Evolutionary conservation across 2,888 invertebrate genomes (phyloP).

Genomic region (Apodemia duryi): DNA sequence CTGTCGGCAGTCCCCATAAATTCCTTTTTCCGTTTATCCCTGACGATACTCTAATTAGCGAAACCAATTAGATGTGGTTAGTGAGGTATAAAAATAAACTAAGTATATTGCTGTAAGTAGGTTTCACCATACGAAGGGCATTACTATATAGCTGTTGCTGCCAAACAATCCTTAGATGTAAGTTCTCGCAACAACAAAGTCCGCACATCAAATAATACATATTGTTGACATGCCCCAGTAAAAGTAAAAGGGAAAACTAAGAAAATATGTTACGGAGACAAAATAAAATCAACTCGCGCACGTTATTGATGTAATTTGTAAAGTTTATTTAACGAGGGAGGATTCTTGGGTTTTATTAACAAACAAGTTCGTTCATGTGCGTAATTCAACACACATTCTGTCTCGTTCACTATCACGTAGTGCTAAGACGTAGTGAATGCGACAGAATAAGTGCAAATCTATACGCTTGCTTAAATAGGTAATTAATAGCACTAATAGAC

Average conservation of each 20-base stretch:
- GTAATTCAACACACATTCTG: background rate
- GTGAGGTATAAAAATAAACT: too few relatives aligned
- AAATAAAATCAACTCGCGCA: constrained; percentile 2
- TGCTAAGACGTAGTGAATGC: too few relatives aligned
- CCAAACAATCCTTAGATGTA: background rate
- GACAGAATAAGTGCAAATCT: too few relatives aligned
- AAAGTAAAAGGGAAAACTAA: constrained; percentile 4
- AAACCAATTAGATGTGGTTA: too few relatives aligned
- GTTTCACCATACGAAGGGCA: too few relatives aligned
- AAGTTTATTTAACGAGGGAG: background rate
- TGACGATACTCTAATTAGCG: too few relatives aligned
- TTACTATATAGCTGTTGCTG: background rate
- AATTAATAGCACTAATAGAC: too few relatives aligned
- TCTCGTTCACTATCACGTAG: too few relatives aligned
- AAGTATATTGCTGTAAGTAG: too few relatives aligned
- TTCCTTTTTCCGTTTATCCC: too few relatives aligned
- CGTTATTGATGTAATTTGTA: constrained; percentile 2
- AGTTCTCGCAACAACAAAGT: constrained; percentile 8
- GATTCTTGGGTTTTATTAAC: background rate
- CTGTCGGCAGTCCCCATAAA: too few relatives aligned
- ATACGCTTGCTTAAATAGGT: too few relatives aligned
- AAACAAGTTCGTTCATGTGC: background rate
- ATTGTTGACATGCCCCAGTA: constrained; percentile 21
- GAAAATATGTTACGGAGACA: constrained; percentile 20
- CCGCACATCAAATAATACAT: constrained; percentile 23